Conservation (phyloP, 2,113 vertebrate species). For the Clarias gariepinus region DNA sequence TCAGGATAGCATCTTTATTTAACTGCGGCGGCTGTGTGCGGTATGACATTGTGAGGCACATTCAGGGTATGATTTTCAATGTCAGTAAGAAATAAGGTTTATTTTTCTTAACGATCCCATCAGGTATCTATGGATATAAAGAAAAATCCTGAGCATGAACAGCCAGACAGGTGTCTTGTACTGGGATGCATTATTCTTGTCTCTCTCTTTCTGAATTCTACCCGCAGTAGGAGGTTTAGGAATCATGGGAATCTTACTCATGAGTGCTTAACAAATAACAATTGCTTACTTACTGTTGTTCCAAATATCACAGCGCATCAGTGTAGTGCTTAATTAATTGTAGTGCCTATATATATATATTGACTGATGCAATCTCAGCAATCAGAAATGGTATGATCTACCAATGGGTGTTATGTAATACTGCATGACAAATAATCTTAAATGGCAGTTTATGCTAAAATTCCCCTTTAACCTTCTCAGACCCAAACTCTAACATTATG, state of each 20-base stretch:
- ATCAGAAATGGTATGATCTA: not conserved
- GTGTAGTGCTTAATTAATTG: not conserved
- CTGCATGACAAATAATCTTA: not conserved
- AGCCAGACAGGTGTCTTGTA: not conserved
- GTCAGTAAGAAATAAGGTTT: not conserved
- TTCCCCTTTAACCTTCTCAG: not conserved
- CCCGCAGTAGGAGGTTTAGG: no score
- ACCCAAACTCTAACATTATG: no score
- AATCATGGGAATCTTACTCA: no score
- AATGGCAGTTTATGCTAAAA: not conserved
- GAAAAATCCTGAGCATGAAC: not conserved
- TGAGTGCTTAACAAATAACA: not conserved
- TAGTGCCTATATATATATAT: conserved; percentile 4
- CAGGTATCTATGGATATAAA: not conserved
- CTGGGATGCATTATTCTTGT: not conserved
- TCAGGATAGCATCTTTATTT: not conserved
- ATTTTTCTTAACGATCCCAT: not conserved
- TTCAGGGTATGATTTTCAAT: not conserved
- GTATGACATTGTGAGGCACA: not conserved
- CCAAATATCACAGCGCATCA: not conserved
- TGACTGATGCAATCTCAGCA: not conserved
- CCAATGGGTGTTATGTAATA: not conserved
- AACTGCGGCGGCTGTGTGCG: not conserved
- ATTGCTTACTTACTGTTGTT: not conserved
- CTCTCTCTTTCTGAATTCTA: not conserved